Evolutionary conservation across 2,797 vertebrate genomes (phyloP), one percentile per base, ranked within the genome.

Genomic region (Poeciliopsis gracilis): DNA sequence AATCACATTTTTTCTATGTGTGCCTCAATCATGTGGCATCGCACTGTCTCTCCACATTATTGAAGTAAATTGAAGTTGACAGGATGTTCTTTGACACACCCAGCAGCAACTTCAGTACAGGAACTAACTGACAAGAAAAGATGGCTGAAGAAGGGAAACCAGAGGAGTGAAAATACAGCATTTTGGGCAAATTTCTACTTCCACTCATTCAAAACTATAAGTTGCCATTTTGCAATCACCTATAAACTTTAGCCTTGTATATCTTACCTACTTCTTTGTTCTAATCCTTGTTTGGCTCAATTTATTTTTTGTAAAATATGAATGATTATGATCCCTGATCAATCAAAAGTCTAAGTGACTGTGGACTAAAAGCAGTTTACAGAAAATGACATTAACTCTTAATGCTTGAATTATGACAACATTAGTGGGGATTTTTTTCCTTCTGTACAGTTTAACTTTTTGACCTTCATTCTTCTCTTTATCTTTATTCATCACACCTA

Each of bases 71-170:
- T 63, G 82, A 84, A 90, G 78, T 84, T 89, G 82, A 90, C 83
- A 83, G 13, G 86, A n/a, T 93, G 87, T 93, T 91, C 77, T 88
- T 87, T 75, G 89, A 83, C 88, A 92, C 92, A 87, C 92, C 90
- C 92, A 46, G 46, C 43, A 47, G 73, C 53, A 43, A 73, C 87
- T 71, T 82, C 80, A 86, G 84, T 80, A 86, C 75, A 83, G 73
- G 82, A 87, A 87, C 67, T 75, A 82, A 80, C 72, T 77, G 76
- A 83, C 66, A 23, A 6, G 43, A 51, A 69, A 66, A 72, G 46
- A 84, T 18, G 76, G 20, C 63, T 57, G n/a, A 51, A n/a, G 18
- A 5, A 59, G 69, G 3, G 20, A 55, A 67, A 23, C 76, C 23
- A 72, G 45, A 83, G 45, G 45, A 67, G 77, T n/a, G n/a, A 59